These are phyloP conservation scores for Microctonus aethiopoides DNA, from an alignment of 2,888 invertebrate species.

Conservation along the genomic window DNA sequence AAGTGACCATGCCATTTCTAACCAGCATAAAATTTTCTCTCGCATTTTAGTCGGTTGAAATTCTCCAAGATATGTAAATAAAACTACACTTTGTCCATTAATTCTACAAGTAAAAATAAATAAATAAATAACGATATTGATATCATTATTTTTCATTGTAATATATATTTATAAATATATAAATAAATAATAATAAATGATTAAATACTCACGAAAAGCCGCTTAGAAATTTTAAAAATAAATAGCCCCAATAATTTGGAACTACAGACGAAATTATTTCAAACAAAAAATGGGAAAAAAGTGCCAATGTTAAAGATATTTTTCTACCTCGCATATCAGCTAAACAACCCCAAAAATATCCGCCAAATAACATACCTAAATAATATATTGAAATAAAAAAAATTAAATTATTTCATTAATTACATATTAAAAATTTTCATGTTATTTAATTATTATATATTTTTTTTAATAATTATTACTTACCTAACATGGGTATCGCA, in stretches of 20 bases:
- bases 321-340: slow-evolving; percentile 77
- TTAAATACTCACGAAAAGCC: slow-evolving; percentile 70
- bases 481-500: slow-evolving; percentile 82
- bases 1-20: slow-evolving; percentile 85
- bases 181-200: slow-evolving; percentile 61
- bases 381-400: slow-evolving; percentile 21
- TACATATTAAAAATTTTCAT: not conserved
- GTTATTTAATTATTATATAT: slow-evolving; percentile 48
- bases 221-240: slow-evolving; percentile 74
- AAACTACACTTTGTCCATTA: slow-evolving; percentile 82
- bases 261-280: slow-evolving; percentile 72
- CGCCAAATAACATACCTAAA: slow-evolving; percentile 76
- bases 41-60: slow-evolving; percentile 81
- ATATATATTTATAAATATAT: not conserved
- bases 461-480: not conserved
- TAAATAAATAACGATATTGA: slow-evolving; percentile 4
- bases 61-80: slow-evolving; percentile 83
- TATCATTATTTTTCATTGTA: not conserved
- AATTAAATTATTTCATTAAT: too few relatives aligned
- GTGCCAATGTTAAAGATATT: slow-evolving; percentile 74
- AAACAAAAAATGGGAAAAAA: slow-evolving; percentile 72
- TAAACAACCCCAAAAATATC: slow-evolving; percentile 78
- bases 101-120: slow-evolving; percentile 69
- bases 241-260: slow-evolving; percentile 71
- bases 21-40: slow-evolving; percentile 83